Base-by-base conservation (phyloP, 1,140 invertebrate species). In the Penaeus indicus region DNA sequence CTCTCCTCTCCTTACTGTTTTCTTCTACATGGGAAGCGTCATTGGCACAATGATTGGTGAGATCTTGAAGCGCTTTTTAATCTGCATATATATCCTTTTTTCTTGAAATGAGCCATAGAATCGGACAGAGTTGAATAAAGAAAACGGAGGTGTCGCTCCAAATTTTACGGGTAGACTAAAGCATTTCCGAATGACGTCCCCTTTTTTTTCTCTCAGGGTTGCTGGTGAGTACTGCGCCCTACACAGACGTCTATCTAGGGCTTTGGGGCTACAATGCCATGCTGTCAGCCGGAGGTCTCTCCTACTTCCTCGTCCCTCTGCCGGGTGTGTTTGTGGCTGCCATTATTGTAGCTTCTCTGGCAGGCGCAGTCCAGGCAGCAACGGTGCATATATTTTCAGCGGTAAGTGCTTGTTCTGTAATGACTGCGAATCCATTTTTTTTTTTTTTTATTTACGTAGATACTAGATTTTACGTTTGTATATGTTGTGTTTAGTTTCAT, bases 181-280 rank as follows among this genome's bases (percentile, higher is more conserved):
- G 11, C 16, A 54, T 54, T 54, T 54, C 16, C 16, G 10, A 1
- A 54, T 32, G 10, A 13, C 10, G 16, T 54, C 10, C 32, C 47
- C n/a, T 42, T 18, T 19, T 19, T 19, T 47, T 25, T 13, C 0
- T 54, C 54, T 54, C 84, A 89, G 90, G 86, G n/a, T 84, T 61
- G 47, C 8, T 89, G 67, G 21, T 89, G 8, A 89, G 83, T 62
- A n/a, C 72, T 5, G 78, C 82, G 21, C 87, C 87, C 18, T 84
- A 86, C 62, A 75, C n/a, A 0, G 84, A 89, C 13, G 90, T 89
- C 25, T 90, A 90, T 47, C 47, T 61, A 13, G 90, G 90, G 4
- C 81, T 90, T n/a, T 90, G 90, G 90, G 82, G 86, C 79, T 90
- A 85, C 87, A 90, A 90, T 69, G 85, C 83, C 42, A 47, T 90